Conservation (phyloP, 2,113 vertebrate species). For the Chaetops frenatus region DNA sequence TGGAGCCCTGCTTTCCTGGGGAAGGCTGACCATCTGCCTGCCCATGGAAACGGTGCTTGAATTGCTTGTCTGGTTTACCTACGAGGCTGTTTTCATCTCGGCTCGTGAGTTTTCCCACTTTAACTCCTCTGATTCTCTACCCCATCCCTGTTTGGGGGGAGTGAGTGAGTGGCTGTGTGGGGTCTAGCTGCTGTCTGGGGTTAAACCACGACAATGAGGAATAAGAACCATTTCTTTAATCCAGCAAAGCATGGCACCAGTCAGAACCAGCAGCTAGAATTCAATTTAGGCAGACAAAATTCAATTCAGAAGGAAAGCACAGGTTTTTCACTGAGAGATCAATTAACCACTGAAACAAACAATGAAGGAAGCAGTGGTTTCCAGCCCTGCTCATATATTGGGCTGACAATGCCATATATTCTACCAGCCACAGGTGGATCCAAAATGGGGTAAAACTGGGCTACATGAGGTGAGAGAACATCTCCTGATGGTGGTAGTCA, state of each 20-base stretch:
- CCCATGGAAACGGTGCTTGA: background rate
- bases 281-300: background rate
- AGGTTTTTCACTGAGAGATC: background rate
- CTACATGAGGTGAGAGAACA: rapidly evolving
- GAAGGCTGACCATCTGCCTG: background rate
- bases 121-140: background rate
- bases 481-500: background rate
- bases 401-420: background rate
- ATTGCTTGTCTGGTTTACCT: background rate
- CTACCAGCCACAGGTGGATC: background rate
- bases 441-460: background rate
- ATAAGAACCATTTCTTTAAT: background rate
- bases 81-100: background rate
- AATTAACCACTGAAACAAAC: background rate
- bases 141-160: background rate
- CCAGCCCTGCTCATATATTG: background rate
- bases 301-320: background rate
- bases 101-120: background rate
- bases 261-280: background rate
- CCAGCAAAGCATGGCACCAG: background rate
- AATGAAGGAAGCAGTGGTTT: background rate
- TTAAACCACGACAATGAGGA: background rate
- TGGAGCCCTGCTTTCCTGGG: background rate
- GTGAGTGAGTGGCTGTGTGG: rapidly evolving
- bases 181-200: background rate